A percentile compares a stretch with the other conserved stretches of the same genome.
These are phyloP conservation scores for Agapostemon virescens DNA, from an alignment of 2,888 invertebrate species.

Conservation along the genomic window DNA sequence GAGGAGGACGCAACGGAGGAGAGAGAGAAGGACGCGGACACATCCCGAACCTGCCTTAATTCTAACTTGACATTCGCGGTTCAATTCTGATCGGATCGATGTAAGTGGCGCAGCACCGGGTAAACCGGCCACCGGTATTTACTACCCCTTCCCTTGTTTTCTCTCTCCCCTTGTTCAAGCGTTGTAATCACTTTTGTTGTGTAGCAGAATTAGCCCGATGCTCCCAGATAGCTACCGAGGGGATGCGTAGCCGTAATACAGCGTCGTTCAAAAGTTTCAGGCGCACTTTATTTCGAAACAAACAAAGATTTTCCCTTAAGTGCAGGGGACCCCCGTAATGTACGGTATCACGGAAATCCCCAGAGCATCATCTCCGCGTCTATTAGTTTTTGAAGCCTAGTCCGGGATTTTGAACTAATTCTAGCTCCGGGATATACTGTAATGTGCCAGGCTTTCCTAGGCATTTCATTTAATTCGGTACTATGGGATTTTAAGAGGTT, in stretches of 20 bases:
- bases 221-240: not conserved
- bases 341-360: not conserved
- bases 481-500: not conserved
- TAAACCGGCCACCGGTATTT: constrained; percentile 61
- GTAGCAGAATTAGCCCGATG: constrained; percentile 32
- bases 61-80: constrained; percentile 76
- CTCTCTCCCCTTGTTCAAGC: constrained; percentile 21
- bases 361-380: not conserved
- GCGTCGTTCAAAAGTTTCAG: not conserved
- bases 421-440: no score
- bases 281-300: not conserved
- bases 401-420: not conserved
- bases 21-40: constrained; percentile 66
- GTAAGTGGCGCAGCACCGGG: constrained; percentile 63
- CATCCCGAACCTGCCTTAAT: constrained; percentile 79
- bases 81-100: constrained; percentile 78
- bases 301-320: not conserved
- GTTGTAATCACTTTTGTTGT: constrained; percentile 19
- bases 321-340: not conserved
- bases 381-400: constrained; percentile 1
- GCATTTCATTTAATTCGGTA: not conserved
- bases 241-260: not conserved
- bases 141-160: constrained; percentile 51
- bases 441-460: not conserved
- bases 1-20: constrained; percentile 28